Evolutionary conservation across 2,888 invertebrate genomes (phyloP).

Genomic region (Bellardia bayeri): DNA sequence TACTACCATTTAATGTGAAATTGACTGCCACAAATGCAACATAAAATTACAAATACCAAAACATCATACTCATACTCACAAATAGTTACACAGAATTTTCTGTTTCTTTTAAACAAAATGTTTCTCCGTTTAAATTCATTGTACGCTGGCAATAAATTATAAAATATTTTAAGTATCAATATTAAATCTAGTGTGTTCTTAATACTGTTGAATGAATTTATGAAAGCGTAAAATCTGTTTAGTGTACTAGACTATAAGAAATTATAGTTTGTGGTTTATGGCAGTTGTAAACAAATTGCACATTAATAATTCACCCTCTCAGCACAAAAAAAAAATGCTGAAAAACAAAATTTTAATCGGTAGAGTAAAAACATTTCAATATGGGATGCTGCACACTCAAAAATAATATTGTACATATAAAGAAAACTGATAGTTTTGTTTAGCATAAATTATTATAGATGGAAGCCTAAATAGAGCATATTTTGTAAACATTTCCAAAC

Average conservation of each 20-base stretch:
- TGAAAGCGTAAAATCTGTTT: constrained; percentile 56
- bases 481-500: too few species aligned
- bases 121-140: constrained; percentile 34
- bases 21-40: constrained; percentile 5
- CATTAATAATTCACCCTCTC: constrained; percentile 54
- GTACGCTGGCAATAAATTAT: constrained; percentile 49
- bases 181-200: constrained; percentile 53
- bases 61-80: too few species aligned
- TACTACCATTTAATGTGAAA: constrained; percentile 15
- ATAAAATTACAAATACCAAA: constrained; percentile 1
- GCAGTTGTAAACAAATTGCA: constrained; percentile 60
- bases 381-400: not conserved
- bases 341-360: constrained; percentile 37
- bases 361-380: constrained; percentile 9
- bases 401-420: not conserved
- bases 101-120: not conserved
- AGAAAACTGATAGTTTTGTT: not conserved
- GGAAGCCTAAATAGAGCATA: too few species aligned
- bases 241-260: constrained; percentile 45
- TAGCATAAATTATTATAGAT: not conserved
- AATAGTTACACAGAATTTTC: not conserved
- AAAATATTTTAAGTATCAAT: constrained; percentile 54
- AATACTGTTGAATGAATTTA: constrained; percentile 46
- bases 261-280: constrained; percentile 67
- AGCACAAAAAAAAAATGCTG: not conserved